Base-by-base conservation (phyloP, 2,113 vertebrate species). In the Laticauda colubrina region DNA sequence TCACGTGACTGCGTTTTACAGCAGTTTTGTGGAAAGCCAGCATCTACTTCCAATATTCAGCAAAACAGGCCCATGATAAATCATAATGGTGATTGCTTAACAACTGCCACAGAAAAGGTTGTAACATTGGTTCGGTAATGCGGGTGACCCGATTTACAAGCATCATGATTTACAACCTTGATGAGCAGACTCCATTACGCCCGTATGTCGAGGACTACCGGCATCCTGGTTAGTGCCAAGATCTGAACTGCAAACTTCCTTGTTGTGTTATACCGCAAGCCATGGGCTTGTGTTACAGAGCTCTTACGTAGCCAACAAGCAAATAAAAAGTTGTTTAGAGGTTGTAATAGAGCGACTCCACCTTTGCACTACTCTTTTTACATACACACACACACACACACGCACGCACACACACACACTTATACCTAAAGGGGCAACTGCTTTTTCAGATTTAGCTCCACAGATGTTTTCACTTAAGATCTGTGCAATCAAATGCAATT, bases 381-480 rank as follows among this genome's bases (percentile, higher is more conserved):
- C 53, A 26, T 9, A 5, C 54, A 21, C 4, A 34, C 85, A 81
- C 15, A 43, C 20, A 21, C 34, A 39, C 34, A 85, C 20, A 43
- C 34, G 23, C 53, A 26, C 8, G 5, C 54, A 21, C 4, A 34
- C 86, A 85, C 18, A 85, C 21, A 23, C 20, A 81, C 8, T 23
- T 18, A 34, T 26, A 15, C 26, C 5, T 45, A 56, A 85, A 29
- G 39, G 14, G 23, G 48, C 29, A 91, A 86, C 48, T 26, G 11
- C 18, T 53, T 34, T 48, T 53, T 34, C n/a, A 51, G n/a, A 88
- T 51, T 53, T 45, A 34, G 21, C 55, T 8, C 14, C 29, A 87
- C 85, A 91, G 91, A 91, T 87, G 91, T 92, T 92, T 88, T 20
- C 45, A 92, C 91, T 92, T 92, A 85, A 39, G 20, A 91, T 85